Base-by-base conservation (phyloP, 2,113 vertebrate genomes). In the Kryptolebias marmoratus region DNA sequence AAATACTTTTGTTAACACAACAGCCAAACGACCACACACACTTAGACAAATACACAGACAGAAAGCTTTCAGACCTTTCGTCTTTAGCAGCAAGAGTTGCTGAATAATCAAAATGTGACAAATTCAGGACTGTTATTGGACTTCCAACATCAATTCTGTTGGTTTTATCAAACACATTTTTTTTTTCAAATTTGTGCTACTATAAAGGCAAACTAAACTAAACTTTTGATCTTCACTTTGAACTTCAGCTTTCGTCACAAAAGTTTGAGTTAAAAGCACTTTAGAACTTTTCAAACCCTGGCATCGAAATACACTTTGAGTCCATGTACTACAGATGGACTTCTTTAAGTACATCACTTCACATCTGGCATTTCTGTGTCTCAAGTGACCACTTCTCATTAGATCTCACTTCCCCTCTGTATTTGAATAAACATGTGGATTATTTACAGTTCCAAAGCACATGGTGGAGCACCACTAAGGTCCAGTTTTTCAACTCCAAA, bases 381-480 rank as follows among this genome's bases (percentile, higher is more conserved):
- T 48, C 61, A 53, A 22, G 31, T 36, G 31, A 42, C 5, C n/a
- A 16, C 31, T n/a, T 27, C 31, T 39, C 18, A 5, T 36, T 22
- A 53, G 50, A 65, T 53, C 48, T 61, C 11, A 22, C n/a, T 61
- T 16, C 57, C 31, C 31, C 31, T 60, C n/a, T 44, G 14, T 15
- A 47, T 62, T 28, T 65, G 18, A 65, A 27, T 65, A 53, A 65
- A 53, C 49, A 52, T 31, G 45, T 53, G 48, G 48, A 22, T 39
- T 36, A 22, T 65, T 39, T 65, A 16, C 28, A 63, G n/a, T 22
- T 53, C 31, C 32, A 65, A 39, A 65, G 10, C 16, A 64, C 18
- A 22, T 22, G 63, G 16, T 64, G 10, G 48, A 52, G 30, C 48
- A 4, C 48, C 47, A 6, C 61, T 48, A 6, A 32, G 31, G 48